Percentiles rank a stretch among this genome's conserved stretches.
phyloP scores from a whole-genome alignment of 2,113 vertebrate species.

The Psittacara wagleri region DNA sequence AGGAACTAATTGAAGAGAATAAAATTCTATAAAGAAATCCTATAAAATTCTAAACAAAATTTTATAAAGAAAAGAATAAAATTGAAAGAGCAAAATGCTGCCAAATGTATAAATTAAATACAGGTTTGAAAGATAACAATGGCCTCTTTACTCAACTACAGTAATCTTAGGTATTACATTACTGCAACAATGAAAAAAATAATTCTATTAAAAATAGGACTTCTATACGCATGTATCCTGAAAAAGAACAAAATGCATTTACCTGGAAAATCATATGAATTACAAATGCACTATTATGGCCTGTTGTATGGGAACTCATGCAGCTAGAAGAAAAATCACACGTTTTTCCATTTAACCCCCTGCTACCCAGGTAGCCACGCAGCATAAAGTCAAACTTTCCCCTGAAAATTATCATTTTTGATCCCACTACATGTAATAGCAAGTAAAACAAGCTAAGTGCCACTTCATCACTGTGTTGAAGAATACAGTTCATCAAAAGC shows the following conservation, averaged over 20 bases:
- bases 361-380: background rate
- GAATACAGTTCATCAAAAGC: background rate
- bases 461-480: background rate
- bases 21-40: background rate
- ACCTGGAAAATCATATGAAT: background rate
- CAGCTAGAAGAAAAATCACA: rapidly evolving
- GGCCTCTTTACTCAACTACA: background rate
- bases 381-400: background rate
- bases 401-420: background rate
- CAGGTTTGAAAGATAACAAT: background rate
- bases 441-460: background rate
- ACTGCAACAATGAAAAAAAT: background rate
- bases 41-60: background rate
- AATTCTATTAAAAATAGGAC: background rate
- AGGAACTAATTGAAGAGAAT: background rate
- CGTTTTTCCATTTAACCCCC: background rate
- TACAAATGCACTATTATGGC: background rate
- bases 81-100: background rate
- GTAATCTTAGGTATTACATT: background rate
- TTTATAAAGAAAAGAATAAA: background rate
- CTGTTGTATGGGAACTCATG: background rate
- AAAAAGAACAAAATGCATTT: background rate
- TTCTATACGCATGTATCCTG: background rate
- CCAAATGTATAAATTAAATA: background rate
- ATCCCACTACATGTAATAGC: rapidly evolving